Evolutionary conservation across 2,888 invertebrate species (phyloP), one percentile per base, ranked within the genome.

Genomic region (Suillia variegata): DNA sequence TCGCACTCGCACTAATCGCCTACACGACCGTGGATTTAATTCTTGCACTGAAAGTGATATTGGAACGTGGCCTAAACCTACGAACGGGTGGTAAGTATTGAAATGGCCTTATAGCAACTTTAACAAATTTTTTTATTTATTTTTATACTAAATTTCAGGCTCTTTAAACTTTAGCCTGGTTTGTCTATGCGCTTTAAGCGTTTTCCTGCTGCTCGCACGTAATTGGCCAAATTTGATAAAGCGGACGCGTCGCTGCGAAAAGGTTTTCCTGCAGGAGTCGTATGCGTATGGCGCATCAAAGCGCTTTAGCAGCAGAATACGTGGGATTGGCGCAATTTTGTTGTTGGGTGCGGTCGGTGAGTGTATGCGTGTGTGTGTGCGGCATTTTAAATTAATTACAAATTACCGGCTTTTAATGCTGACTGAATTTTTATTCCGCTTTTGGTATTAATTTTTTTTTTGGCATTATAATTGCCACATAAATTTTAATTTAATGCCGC

Each of bases 221-320:
- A 69, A 74, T 47, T 81, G 82, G 82, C 73, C 80, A 0, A 61
- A 68, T 24, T 60, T 82, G 47, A 75, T 80, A 15, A 64, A 64
- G 17, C 61, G 70, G 34, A 80, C 78, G 33, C 61, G 69, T 1
- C 65, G 67, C 3, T 73, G 73, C 20, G 81, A 82, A 61, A 34
- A 62, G 24, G 61, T 77, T 4, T 81, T 82, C 55, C 58, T 71
- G 15, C 67, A 73, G 5, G 68, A 69, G n/a, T 67, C 65, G 10
- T 82, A 82, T 51, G 68, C 65, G 17, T 71, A 72, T 38, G 47
- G 21, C 0, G 63, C 67, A 17, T 73, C 74, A 0, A 65, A 57
- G 2, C 58, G 58, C 3, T 72, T 76, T 38, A 75, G 70, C 18
- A 58, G 62, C 1, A 70, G 71, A 10, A 54, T 81, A n/a, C 69